phyloP scores from a whole-genome alignment of 2,113 vertebrate species.

The Forbesichthys agassizii region DNA sequence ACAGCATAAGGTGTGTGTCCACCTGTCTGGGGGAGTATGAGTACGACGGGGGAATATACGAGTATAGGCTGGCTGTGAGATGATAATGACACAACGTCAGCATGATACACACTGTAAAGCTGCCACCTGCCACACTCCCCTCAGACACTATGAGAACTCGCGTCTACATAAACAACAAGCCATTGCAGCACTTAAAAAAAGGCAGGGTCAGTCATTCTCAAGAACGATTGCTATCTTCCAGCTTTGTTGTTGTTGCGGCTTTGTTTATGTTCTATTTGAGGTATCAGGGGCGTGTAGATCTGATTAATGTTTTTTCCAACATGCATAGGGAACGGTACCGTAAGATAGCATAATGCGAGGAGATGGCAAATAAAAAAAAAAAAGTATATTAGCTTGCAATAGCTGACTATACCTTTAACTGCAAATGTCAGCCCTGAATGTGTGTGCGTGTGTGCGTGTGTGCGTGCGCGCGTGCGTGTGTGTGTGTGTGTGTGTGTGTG shows the following conservation, averaged over 20 bases:
- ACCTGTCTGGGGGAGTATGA: background rate
- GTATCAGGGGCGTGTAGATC: too few relatives aligned
- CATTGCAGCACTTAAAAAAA: constrained; percentile 59
- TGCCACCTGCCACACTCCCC: constrained; percentile 66
- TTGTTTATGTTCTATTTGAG: too few relatives aligned
- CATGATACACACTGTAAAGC: constrained; percentile 65
- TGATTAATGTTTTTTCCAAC: too few relatives aligned
- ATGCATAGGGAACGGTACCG: too few relatives aligned
- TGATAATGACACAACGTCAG: constrained; percentile 56
- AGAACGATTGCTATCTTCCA: too few relatives aligned
- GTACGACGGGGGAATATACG: background rate
- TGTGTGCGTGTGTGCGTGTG: constrained; percentile 34
- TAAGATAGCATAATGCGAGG: too few relatives aligned
- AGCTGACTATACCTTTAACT: too few relatives aligned
- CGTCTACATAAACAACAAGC: constrained; percentile 64
- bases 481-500: constrained; percentile 4
- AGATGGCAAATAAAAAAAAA: too few relatives aligned
- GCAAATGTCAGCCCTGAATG: constrained; percentile 56
- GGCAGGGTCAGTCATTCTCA: too few relatives aligned
- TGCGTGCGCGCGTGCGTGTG: constrained; percentile 6
- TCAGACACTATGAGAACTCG: constrained; percentile 35
- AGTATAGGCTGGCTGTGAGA: constrained; percentile 42
- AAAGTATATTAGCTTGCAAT: background rate
- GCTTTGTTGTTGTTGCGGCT: too few relatives aligned
- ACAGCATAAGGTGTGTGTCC: background rate